Evolutionary conservation across 1,140 invertebrate genomes (phyloP), one percentile per base, ranked within the genome.

Genomic region (Panulirus ornatus): DNA sequence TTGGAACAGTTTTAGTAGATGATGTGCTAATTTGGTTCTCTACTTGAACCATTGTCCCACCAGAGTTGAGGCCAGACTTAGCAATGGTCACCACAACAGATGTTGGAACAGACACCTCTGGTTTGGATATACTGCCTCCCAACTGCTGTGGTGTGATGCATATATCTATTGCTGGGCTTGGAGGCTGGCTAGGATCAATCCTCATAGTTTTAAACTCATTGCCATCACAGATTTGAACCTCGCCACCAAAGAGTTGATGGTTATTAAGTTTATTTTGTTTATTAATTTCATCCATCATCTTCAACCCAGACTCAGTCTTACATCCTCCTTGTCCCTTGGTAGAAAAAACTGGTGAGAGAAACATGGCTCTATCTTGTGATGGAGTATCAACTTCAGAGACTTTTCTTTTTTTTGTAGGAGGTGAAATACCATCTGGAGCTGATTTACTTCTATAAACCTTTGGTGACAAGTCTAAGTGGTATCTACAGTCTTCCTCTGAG

Each of bases 211-310:
- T 96, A 0, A 95, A 95, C 90, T 96, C 96, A 9, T 96, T 91
- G 16, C 92, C 92, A 63, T 93, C 92, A 34, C 96, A 94, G 85
- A 97, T 96, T 93, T 96, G 95, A 0, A 97, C 96, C 94, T 97
- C 96, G 1, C 96, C 96, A 1, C 96, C 96, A 94, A 97, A 97
- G 94, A 97, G 95, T 93, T 96, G 96, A 16, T 96, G 93, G 58
- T 88, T 91, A 47, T 88, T 92, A 1, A 84, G 51, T 42, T 79
- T 76, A 42, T 75, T 73, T 42, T 73, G 81, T 63, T 90, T 90
- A 22, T 58, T 76, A 9, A 90, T 76, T 44, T 90, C 88, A 51
- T 90, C 88, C 34, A 85, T 44, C 1, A 84, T 58, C 44, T 85
- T 90, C 47, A 85, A 34, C 16, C 82, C 47, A 44, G 70, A 63